phyloP scores from a whole-genome alignment of 2,888 invertebrate species.

The Drosophila paracracens region DNA sequence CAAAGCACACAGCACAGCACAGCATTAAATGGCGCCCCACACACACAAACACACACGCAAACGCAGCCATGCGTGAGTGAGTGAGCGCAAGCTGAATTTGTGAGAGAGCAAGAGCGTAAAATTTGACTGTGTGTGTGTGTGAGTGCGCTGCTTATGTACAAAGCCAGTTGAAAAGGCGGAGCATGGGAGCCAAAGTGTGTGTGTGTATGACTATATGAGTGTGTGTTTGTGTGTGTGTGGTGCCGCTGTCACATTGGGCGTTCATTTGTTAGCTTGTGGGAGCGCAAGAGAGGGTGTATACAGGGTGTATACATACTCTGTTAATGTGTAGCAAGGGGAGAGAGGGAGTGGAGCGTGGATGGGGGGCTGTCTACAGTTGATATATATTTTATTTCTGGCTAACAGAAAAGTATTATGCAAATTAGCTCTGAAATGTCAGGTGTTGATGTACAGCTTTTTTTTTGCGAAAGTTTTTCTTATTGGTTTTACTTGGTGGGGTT shows the following conservation, averaged over 20 bases:
- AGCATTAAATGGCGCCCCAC: slow-evolving; percentile 83
- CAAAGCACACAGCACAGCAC: slow-evolving; percentile 34
- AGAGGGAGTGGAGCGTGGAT: background rate
- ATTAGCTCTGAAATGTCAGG: slow-evolving; percentile 65
- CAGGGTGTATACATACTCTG: slow-evolving; percentile 14
- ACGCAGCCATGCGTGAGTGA: slow-evolving; percentile 52
- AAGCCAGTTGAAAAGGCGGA: slow-evolving; percentile 73
- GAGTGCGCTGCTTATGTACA: slow-evolving; percentile 43
- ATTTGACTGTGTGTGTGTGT: slow-evolving; percentile 15
- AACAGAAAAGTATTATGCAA: slow-evolving; percentile 54
- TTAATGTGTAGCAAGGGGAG: slow-evolving; percentile 15
- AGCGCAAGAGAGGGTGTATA: slow-evolving; percentile 11
- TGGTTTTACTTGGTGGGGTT: slow-evolving; percentile 7
- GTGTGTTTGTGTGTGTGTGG: slow-evolving; percentile 40
- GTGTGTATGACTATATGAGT: slow-evolving; percentile 8
- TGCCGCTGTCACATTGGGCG: slow-evolving; percentile 52
- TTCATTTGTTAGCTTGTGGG: slow-evolving; percentile 49
- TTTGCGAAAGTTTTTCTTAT: slow-evolving; percentile 26
- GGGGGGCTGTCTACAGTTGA: slow-evolving; percentile 15
- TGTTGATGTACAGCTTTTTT: slow-evolving; percentile 52
- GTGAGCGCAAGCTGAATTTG: slow-evolving; percentile 40
- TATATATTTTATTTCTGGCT: slow-evolving; percentile 51
- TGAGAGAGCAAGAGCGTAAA: slow-evolving; percentile 46
- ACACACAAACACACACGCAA: slow-evolving; percentile 39
- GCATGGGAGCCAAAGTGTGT: slow-evolving; percentile 70